Percentiles rank a stretch among this genome's conserved stretches.
Evolutionary conservation across 1,140 invertebrate species (phyloP).

Genomic region (Calephelis virginiensis): DNA sequence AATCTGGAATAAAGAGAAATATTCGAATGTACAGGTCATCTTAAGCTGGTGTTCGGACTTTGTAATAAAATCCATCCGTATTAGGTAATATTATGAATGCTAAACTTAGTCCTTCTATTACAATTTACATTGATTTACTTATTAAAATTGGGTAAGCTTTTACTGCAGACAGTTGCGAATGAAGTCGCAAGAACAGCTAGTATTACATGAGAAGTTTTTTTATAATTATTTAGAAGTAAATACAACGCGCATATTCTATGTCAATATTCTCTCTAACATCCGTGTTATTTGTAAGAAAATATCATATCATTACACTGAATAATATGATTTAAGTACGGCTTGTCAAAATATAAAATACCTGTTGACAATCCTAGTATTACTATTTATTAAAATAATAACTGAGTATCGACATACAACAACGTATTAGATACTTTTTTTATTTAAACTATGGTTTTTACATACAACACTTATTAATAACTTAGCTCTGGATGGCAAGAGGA

Average conservation of each 20-base stretch:
- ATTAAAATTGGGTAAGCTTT: too few relatives aligned
- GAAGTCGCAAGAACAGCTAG: too few relatives aligned
- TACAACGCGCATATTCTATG: background rate
- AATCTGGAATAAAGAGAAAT: too few relatives aligned
- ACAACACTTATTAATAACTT: too few relatives aligned
- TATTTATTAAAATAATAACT: conserved; percentile 13
- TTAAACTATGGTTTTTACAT: background rate
- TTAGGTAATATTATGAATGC: too few relatives aligned
- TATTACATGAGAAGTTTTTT: background rate
- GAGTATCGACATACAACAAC: background rate
- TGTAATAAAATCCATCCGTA: too few relatives aligned
- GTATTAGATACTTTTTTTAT: background rate
- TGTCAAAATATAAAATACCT: conserved; percentile 2
- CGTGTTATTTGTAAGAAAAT: background rate
- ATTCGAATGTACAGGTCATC: too few relatives aligned
- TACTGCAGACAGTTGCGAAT: too few relatives aligned
- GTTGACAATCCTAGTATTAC: conserved; percentile 7
- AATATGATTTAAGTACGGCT: background rate
- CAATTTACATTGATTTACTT: too few relatives aligned
- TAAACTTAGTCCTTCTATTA: too few relatives aligned
- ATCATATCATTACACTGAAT: conserved; percentile 3
- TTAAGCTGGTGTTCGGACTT: too few relatives aligned
- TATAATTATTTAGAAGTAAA: background rate
- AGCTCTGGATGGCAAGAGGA: too few relatives aligned
- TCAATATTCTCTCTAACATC: background rate